These are phyloP conservation scores for Mesorhabditis spiculigera DNA, from an alignment of 2,888 invertebrate species.

Conservation along the genomic window DNA sequence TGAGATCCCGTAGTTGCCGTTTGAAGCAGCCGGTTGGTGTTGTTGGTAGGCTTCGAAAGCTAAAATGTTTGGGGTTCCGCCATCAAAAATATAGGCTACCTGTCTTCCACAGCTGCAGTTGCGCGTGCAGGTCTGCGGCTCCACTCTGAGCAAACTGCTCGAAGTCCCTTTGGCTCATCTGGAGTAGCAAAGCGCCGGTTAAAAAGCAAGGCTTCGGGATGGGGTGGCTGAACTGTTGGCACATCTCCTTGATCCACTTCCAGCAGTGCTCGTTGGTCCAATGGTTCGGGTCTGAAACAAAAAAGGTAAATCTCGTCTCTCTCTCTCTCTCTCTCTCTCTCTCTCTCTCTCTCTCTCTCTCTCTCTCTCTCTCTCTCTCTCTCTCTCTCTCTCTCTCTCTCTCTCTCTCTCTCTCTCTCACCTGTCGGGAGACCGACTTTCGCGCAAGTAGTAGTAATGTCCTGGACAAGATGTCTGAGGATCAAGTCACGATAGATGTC, in stretches of 20 bases:
- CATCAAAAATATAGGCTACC: constrained; percentile 20
- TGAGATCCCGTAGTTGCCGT: constrained; percentile 7
- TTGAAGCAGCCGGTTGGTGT: constrained; percentile 20
- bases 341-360: too few relatives aligned
- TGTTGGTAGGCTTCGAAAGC: constrained; percentile 41
- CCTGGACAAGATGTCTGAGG: constrained; percentile 55
- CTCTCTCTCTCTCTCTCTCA: not conserved
- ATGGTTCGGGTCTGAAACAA: constrained; percentile 36
- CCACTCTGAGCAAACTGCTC: constrained; percentile 37
- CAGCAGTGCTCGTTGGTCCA: constrained; percentile 45
- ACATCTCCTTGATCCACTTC: constrained; percentile 54
- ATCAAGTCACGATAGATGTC: constrained; percentile 57
- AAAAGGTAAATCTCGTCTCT: not conserved
- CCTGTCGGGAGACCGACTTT: constrained; percentile 48
- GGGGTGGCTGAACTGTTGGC: constrained; percentile 49
- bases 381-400: too few relatives aligned
- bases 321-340: too few relatives aligned
- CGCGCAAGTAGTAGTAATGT: constrained; percentile 53
- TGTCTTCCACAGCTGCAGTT: constrained; percentile 57
- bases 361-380: too few relatives aligned
- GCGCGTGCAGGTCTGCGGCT: constrained; percentile 55
- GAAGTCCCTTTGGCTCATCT: constrained; percentile 39
- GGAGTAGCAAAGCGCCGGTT: constrained; percentile 39
- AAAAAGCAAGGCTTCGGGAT: constrained; percentile 28
- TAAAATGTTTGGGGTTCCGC: constrained; percentile 14